phyloP scores from a whole-genome alignment of 2,113 vertebrate genomes.

The Aegotheles bennettii region DNA sequence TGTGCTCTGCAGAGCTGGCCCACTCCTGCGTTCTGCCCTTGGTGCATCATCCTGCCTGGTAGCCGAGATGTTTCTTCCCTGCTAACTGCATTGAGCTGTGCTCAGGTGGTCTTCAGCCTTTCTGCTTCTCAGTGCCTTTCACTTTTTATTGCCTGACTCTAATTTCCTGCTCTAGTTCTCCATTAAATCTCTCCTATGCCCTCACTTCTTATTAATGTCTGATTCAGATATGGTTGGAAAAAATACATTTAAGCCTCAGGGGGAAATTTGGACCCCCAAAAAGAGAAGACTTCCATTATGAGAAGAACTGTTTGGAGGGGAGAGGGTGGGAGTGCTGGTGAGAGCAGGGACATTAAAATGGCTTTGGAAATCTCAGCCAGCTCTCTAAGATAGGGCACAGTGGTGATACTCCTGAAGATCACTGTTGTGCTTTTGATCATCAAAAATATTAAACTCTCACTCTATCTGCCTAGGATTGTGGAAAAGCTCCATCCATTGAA shows the following conservation, averaged over 20 bases:
- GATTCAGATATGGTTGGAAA: neutral
- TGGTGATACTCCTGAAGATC: neutral
- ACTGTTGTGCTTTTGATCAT: neutral
- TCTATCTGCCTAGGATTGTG: neutral
- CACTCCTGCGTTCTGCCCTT: neutral
- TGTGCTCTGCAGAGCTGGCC: neutral
- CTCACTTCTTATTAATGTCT: neutral
- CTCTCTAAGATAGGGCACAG: neutral
- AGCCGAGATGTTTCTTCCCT: neutral
- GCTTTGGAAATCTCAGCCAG: neutral
- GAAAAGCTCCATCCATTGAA: neutral
- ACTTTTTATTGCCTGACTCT: neutral
- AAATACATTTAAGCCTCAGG: neutral
- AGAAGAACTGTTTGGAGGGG: neutral
- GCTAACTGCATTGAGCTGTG: accelerated
- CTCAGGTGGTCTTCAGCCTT: neutral
- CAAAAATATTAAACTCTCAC: neutral
- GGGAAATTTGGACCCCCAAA: neutral
- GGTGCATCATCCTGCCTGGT: accelerated
- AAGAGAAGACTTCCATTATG: neutral
- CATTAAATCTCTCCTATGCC: neutral
- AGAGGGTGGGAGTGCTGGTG: neutral
- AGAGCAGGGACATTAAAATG: accelerated
- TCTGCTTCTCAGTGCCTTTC: neutral
- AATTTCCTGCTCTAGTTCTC: neutral